Evolutionary conservation across 2,888 invertebrate genomes (phyloP), one percentile per base, ranked within the genome.

Genomic region (Metacarcinus magister): DNA sequence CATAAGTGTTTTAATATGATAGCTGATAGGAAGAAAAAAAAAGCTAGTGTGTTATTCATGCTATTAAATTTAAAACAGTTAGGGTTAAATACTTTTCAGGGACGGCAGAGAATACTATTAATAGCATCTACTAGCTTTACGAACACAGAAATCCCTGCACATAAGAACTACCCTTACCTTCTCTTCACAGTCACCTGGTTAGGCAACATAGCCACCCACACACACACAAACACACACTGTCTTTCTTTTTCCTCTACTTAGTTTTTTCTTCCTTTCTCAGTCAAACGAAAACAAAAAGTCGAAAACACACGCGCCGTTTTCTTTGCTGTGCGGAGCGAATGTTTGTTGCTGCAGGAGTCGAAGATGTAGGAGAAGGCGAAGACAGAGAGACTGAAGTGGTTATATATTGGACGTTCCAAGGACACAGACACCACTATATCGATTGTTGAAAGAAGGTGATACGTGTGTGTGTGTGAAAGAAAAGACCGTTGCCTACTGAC

Each of bases 401-500:
- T 39, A 5, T 87, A 4, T 8, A 39, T 8, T 13, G 87, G 2
- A 16, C 2, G 87, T 75, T 75, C 87, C 32, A 87, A 13, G 13
- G 16, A 87, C 87, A 32, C 32, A 39, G 39, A 39, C 87, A 87
- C 39, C 13, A 19, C 87, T 10, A 39, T 39, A 32, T 32, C 32
- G 87, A 87, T 32, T 32, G 87, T 39, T n/a, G 5, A 39, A 23
- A 87, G 87, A 87, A 32, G 2, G 39, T 67, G 23, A 67, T 67
- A 67, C 67, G 67, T 67, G 54, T 54, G 87, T 19, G 87, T 87
- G 87, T 87, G 87, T 87, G 28, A 13, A 2, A 87, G 87, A 87
- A 19, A 87, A 39, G 39, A 87, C 39, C 39, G 13, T 87, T 87
- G 87, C 87, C 87, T 39, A 87, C 87, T 87, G 87, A 87, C 87